Evolutionary conservation across 1,140 invertebrate genomes (phyloP).

Genomic region (Pectinophora gossypiella): DNA sequence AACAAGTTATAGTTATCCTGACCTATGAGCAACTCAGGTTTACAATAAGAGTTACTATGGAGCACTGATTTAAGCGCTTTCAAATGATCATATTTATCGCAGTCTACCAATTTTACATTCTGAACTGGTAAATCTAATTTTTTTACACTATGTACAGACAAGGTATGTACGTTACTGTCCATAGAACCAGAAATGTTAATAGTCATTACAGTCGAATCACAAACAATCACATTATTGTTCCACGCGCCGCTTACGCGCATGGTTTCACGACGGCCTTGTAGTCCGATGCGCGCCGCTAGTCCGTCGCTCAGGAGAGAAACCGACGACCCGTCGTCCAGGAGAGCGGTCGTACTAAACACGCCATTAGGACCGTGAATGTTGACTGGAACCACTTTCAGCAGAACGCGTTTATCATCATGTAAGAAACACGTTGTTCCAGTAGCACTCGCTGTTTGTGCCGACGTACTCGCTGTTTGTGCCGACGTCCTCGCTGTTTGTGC

Average conservation of each 20-base stretch:
- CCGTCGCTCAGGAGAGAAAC: not conserved
- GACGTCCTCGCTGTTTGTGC: no score
- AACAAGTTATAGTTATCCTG: constrained; percentile 22
- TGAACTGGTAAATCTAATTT: constrained; percentile 16
- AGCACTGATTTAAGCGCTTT: constrained; percentile 10
- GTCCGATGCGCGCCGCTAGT: not conserved
- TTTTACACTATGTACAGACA: constrained; percentile 15
- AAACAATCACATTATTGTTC: constrained; percentile 6
- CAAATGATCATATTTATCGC: constrained; percentile 9
- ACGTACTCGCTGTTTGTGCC: no score
- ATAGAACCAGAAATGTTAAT: not conserved
- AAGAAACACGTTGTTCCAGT: no score
- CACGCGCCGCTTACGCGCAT: constrained; percentile 7
- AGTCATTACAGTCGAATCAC: not conserved
- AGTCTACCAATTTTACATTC: constrained; percentile 3
- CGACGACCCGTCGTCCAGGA: constrained; percentile 9
- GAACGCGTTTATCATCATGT: no score
- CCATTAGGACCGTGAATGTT: not conserved
- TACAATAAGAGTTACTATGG: constrained; percentile 2
- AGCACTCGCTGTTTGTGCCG: no score
- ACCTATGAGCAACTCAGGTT: constrained; percentile 17
- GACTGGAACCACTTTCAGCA: constrained; percentile 9
- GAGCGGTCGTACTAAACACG: not conserved
- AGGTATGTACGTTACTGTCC: constrained; percentile 4
- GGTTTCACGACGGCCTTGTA: not conserved